Conservation (phyloP, 2,888 invertebrate genomes). For the Euphydryas editha region DNA sequence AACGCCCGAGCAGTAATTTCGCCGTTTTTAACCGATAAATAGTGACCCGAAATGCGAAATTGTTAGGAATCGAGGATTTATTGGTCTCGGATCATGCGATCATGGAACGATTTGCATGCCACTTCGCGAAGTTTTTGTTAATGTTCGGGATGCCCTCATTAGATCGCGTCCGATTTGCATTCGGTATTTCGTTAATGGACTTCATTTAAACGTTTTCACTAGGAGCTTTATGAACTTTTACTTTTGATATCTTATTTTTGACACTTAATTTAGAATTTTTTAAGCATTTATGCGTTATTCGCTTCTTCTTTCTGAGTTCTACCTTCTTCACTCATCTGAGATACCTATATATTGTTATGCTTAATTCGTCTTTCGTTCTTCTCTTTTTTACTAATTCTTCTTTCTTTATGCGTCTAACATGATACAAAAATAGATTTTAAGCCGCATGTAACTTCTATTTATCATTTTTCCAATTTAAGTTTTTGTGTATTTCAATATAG, state of each 20-base stretch:
- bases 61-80: slow-evolving; percentile 62
- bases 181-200: slow-evolving; percentile 35
- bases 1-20: slow-evolving; percentile 51
- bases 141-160: slow-evolving; percentile 47
- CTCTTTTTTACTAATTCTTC: too few relatives aligned
- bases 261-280: not conserved
- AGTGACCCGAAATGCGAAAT: slow-evolving; percentile 56
- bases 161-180: slow-evolving; percentile 45
- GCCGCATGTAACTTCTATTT: not conserved
- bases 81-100: slow-evolving; percentile 52
- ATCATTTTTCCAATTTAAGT: not conserved
- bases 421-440: not conserved
- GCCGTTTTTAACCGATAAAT: slow-evolving; percentile 58
- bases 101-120: slow-evolving; percentile 45
- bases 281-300: not conserved
- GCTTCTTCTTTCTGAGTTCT: not conserved
- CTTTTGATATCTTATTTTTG: not conserved
- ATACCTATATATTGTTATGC: too few relatives aligned
- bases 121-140: slow-evolving; percentile 45
- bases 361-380: too few relatives aligned
- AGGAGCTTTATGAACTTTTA: not conserved
- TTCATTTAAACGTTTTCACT: slow-evolving; percentile 19
- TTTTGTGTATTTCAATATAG: slow-evolving; percentile 3
- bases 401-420: too few relatives aligned
- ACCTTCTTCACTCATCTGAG: too few relatives aligned